phyloP scores from a whole-genome alignment of 2,797 vertebrate species.

The Myotis pilosus region DNA sequence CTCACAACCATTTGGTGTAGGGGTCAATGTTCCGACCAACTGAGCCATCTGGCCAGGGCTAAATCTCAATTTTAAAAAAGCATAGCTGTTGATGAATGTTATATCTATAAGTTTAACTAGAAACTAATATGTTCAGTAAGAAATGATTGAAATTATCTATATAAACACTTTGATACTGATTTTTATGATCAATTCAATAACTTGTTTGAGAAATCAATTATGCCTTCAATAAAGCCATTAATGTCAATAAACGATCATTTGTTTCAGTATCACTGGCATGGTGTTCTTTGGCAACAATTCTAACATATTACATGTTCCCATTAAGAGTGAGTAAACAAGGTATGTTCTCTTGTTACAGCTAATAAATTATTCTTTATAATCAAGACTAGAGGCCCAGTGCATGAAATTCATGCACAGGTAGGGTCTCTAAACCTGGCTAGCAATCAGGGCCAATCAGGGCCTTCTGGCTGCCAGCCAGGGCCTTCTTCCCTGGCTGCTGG shows the following conservation, averaged over 20 bases:
- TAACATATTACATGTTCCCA: background rate
- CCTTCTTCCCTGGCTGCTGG: too few relatives aligned
- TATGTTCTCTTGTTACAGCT: background rate
- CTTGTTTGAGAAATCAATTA: slow-evolving; percentile 5
- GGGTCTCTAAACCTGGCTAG: too few relatives aligned
- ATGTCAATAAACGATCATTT: background rate
- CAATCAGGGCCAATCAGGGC: too few relatives aligned
- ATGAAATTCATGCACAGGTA: too few relatives aligned
- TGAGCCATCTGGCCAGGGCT: too few relatives aligned
- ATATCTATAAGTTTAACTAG: background rate
- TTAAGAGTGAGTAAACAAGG: background rate
- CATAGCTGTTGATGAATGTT: background rate
- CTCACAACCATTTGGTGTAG: too few relatives aligned
- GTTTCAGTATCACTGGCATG: background rate
- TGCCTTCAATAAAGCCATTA: background rate
- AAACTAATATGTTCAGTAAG: background rate
- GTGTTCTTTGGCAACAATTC: background rate
- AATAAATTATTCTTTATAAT: background rate
- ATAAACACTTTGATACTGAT: background rate
- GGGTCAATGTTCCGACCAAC: too few relatives aligned
- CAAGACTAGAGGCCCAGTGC: too few relatives aligned
- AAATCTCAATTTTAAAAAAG: background rate
- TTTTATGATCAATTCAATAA: background rate
- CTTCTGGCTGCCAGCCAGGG: too few relatives aligned
- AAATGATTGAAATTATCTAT: background rate